phyloP scores from a whole-genome alignment of 2,888 invertebrate species.

The Amphipyra berbera region DNA sequence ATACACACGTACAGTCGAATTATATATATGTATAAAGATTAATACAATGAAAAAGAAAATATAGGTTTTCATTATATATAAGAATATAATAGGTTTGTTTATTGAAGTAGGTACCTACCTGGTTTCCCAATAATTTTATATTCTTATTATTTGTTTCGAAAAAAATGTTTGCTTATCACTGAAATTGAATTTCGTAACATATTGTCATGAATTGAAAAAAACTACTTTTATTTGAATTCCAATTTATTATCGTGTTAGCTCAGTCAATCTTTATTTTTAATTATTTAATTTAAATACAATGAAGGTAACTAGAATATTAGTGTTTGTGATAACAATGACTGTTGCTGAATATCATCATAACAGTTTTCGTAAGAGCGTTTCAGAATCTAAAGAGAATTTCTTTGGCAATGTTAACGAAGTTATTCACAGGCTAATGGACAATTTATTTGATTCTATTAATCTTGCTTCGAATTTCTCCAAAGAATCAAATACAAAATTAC shows the following conservation, averaged over 20 bases:
- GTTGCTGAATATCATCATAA: conserved; percentile 42
- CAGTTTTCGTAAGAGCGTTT: conserved; percentile 22
- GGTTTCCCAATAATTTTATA: conserved; percentile 7
- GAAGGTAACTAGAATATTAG: conserved; percentile 5
- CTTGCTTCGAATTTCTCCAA: conserved; percentile 51
- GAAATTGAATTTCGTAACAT: conserved; percentile 4
- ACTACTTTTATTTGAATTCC: neutral
- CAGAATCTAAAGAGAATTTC: conserved; percentile 36
- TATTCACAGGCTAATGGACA: conserved; percentile 58
- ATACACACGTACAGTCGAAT: too few relatives aligned
- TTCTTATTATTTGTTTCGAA: neutral
- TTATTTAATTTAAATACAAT: conserved; percentile 3
- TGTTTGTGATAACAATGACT: conserved; percentile 21
- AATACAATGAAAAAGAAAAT: neutral
- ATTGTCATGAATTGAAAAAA: neutral
- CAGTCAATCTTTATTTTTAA: neutral
- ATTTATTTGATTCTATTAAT: conserved; percentile 60
- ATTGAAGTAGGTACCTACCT: neutral
- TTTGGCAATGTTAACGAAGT: conserved; percentile 51
- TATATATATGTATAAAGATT: too few relatives aligned
- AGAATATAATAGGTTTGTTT: neutral
- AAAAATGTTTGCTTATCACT: conserved; percentile 4
- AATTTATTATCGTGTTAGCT: neutral
- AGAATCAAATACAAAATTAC: conserved; percentile 37
- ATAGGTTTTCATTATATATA: conserved; percentile 1